These are phyloP conservation scores for Linnaemya tessellans DNA, from an alignment of 2,888 invertebrate species.

Conservation along the genomic window DNA sequence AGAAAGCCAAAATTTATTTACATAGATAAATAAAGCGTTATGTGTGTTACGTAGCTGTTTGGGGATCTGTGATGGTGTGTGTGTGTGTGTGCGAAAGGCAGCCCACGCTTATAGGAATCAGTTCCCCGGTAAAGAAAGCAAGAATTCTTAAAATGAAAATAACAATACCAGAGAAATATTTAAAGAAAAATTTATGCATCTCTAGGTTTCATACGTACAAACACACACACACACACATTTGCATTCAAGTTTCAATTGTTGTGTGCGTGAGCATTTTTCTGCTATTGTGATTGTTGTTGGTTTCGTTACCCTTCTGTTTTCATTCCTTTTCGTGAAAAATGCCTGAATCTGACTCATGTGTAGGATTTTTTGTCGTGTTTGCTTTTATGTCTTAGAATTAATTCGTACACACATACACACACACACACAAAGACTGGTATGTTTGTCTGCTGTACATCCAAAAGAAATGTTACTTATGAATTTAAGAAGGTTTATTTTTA, in stretches of 20 bases:
- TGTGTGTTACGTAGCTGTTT: not conserved
- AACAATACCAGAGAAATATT: slow-evolving; percentile 51
- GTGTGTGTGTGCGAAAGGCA: not conserved
- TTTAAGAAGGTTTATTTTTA: not conserved
- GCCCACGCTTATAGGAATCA: slow-evolving; percentile 8
- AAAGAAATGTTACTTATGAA: slow-evolving; percentile 40
- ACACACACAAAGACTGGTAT: not conserved
- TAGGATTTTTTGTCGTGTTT: slow-evolving; percentile 62
- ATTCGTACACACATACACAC: slow-evolving; percentile 44
- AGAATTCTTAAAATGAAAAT: slow-evolving; percentile 33
- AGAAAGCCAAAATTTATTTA: slow-evolving; percentile 10
- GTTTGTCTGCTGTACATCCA: not conserved
- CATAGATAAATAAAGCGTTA: not conserved
- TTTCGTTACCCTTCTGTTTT: slow-evolving; percentile 29
- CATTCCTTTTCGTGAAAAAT: slow-evolving; percentile 35
- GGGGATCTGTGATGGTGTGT: not conserved
- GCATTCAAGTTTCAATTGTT: not conserved
- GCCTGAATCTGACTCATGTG: slow-evolving; percentile 63
- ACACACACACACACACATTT: not conserved
- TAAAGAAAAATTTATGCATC: slow-evolving; percentile 64
- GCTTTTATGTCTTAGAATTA: slow-evolving; percentile 65
- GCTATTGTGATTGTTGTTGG: slow-evolving; percentile 26
- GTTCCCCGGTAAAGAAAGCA: slow-evolving; percentile 30
- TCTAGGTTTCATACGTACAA: slow-evolving; percentile 28
- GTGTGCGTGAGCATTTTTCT: not conserved